Evolutionary conservation across 2,888 invertebrate species (phyloP).

Genomic region (Adelphocoris suturalis): DNA sequence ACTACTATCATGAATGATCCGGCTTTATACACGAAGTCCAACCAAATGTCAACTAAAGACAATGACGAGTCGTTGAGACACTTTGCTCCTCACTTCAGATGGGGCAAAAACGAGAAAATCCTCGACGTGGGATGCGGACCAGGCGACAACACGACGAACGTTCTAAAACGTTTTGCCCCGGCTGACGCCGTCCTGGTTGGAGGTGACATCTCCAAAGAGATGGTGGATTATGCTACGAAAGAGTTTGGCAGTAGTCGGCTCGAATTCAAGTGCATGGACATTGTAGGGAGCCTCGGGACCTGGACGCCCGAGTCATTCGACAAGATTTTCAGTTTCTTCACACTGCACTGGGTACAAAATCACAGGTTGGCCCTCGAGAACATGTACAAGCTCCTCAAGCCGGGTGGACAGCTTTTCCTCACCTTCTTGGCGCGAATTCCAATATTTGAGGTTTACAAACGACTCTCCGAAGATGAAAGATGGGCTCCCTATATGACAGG

Average conservation of each 20-base stretch:
- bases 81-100: background rate
- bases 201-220: background rate
- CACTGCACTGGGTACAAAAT: background rate
- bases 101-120: background rate
- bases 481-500: too few species aligned
- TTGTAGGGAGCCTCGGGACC: background rate
- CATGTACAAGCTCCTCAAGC: too few species aligned
- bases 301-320: too few species aligned
- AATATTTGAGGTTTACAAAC: too few species aligned
- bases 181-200: background rate
- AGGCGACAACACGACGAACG: background rate
- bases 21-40: background rate
- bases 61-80: background rate
- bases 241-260: background rate
- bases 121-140: background rate
- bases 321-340: background rate
- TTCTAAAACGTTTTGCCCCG: background rate
- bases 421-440: too few species aligned
- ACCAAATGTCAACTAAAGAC: background rate
- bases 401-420: too few species aligned
- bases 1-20: too few species aligned
- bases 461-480: too few species aligned
- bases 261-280: conserved; percentile 1
- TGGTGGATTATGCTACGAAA: background rate
- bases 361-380: too few species aligned